Evolutionary conservation across 2,888 invertebrate genomes (phyloP).

Genomic region (Protodeltote pygarga): DNA sequence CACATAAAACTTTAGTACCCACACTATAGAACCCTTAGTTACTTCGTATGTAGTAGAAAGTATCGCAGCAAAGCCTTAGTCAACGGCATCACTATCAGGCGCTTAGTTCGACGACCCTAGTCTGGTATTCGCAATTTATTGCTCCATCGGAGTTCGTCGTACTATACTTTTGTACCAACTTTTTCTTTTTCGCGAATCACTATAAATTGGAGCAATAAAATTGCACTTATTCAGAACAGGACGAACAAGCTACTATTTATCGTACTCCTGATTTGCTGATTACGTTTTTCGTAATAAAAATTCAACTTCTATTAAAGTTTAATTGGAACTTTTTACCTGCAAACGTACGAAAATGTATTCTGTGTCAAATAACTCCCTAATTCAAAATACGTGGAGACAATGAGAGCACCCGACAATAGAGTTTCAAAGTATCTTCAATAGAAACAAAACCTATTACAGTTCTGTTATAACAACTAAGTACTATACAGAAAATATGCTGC

Average conservation of each 20-base stretch:
- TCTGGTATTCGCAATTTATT: conserved; percentile 46
- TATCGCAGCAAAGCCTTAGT: conserved; percentile 23
- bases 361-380: not conserved
- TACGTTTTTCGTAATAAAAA: conserved; percentile 6
- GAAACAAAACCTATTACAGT: not conserved
- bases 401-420: not conserved
- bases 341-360: conserved; percentile 12
- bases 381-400: not conserved
- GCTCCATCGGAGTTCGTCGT: conserved; percentile 24
- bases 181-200: conserved; percentile 12
- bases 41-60: conserved; percentile 10
- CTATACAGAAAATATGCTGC: conserved; percentile 10
- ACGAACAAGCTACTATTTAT: not conserved
- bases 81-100: conserved; percentile 30
- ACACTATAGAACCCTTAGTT: conserved; percentile 11
- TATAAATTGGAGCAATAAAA: conserved; percentile 28
- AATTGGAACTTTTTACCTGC: conserved; percentile 7
- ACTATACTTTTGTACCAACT: conserved; percentile 18
- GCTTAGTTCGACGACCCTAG: conserved; percentile 45
- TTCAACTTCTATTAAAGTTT: conserved; percentile 10
- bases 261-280: not conserved
- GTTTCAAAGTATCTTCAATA: conserved; percentile 1
- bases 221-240: conserved; percentile 6
- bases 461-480: not conserved
- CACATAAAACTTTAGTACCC: conserved; percentile 21